phyloP scores from a whole-genome alignment of 2,113 vertebrate species.

The Lophura nycthemera region DNA sequence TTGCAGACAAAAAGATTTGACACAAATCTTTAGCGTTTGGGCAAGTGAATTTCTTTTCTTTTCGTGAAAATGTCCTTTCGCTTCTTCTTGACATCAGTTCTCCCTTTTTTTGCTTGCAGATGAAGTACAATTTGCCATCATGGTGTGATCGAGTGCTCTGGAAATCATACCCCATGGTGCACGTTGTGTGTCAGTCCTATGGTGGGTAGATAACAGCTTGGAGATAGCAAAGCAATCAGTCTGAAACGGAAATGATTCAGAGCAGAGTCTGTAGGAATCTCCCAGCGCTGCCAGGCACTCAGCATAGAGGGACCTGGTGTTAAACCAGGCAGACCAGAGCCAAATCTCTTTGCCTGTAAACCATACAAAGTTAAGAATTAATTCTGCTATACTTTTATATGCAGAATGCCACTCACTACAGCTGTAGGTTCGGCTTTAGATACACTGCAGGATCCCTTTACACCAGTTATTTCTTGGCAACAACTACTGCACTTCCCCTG shows the following conservation, averaged over 20 bases:
- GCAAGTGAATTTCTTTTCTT: background rate
- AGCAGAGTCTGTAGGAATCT: constrained; percentile 60
- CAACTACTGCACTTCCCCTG: background rate
- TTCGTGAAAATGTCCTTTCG: background rate
- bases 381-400: background rate
- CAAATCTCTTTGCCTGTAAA: constrained; percentile 27
- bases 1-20: background rate
- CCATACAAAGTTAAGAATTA: background rate
- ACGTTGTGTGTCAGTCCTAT: constrained; percentile 94
- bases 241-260: constrained; percentile 72
- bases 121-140: constrained; percentile 97
- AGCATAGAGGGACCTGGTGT: constrained; percentile 24
- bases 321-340: constrained; percentile 6
- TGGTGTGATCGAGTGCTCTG: constrained; percentile 98
- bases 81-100: constrained; percentile 39
- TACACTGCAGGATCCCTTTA: background rate
- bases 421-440: constrained; percentile 7
- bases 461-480: background rate
- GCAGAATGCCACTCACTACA: background rate
- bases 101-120: constrained; percentile 78
- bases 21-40: background rate
- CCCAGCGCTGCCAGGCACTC: constrained; percentile 57
- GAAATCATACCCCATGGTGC: constrained; percentile 95
- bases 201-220: constrained; percentile 82
- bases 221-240: constrained; percentile 42